Conservation (phyloP, 2,113 vertebrate genomes). For the Gadus macrocephalus region DNA sequence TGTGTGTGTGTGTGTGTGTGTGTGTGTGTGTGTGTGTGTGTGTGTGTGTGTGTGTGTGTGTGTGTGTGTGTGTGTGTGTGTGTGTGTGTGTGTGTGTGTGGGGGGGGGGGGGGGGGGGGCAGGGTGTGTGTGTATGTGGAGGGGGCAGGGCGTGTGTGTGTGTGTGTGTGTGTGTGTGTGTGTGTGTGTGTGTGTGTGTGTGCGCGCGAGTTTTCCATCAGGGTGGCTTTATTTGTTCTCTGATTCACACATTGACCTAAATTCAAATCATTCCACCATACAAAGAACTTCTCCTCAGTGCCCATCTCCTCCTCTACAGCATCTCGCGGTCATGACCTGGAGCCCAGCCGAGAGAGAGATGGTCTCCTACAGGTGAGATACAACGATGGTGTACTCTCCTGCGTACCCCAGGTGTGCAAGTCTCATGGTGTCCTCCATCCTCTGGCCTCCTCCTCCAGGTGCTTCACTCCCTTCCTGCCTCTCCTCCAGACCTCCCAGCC, state of each 20-base stretch:
- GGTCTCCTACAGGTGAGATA: conserved; percentile 87
- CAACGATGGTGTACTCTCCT: not conserved
- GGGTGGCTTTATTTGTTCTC: not conserved
- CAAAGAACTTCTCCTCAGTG: not conserved
- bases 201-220: not conserved
- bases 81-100: not conserved
- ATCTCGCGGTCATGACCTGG: conserved; percentile 88
- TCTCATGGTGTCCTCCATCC: too few species aligned
- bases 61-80: too few species aligned
- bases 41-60: too few species aligned
- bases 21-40: not conserved
- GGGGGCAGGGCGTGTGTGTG: too few species aligned
- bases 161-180: too few species aligned
- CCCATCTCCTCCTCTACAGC: conserved; percentile 67
- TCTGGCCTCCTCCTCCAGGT: conserved; percentile 62
- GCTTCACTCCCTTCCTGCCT: conserved; percentile 84
- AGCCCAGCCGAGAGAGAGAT: conserved; percentile 86
- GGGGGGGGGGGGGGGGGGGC: too few species aligned
- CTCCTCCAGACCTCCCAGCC: conserved; percentile 83
- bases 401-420: too few species aligned
- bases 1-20: not conserved
- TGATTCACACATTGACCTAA: not conserved
- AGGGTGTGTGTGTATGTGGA: too few species aligned
- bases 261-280: not conserved
- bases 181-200: not conserved